A percentile compares a stretch with the other conserved stretches of the same genome.
phyloP scores from a whole-genome alignment of 2,113 vertebrate genomes.

The Eira barbara region DNA sequence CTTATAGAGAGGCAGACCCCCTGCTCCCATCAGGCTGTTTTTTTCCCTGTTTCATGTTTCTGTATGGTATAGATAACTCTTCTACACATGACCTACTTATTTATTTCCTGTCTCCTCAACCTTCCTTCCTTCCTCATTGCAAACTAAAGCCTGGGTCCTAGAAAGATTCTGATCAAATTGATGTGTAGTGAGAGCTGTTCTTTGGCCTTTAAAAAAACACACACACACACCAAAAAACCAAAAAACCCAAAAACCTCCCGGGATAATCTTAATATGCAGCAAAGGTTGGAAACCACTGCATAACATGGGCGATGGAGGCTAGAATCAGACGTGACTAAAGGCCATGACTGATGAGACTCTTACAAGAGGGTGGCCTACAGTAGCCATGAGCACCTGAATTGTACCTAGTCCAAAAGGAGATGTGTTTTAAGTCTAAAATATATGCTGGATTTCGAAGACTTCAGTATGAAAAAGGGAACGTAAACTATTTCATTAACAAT shows the following conservation, averaged over 20 bases:
- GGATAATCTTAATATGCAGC: not conserved
- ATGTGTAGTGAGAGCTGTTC: not conserved
- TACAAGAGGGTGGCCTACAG: not conserved
- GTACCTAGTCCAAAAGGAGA: not conserved
- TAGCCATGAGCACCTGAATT: not conserved
- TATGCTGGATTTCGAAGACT: not conserved
- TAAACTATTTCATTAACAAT: not conserved
- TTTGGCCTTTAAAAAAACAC: not conserved
- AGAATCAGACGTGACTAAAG: not conserved
- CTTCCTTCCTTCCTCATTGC: not conserved
- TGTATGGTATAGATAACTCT: not conserved
- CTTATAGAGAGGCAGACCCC: not conserved
- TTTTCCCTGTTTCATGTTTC: not conserved
- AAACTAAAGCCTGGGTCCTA: not conserved
- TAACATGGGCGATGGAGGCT: rapidly evolving
- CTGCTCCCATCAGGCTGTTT: no score
- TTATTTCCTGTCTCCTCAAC: not conserved
- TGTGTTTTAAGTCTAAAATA: not conserved
- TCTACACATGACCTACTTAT: not conserved
- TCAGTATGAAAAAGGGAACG: not conserved
- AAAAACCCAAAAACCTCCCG: no score
- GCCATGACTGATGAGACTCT: not conserved
- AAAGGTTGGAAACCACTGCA: not conserved
- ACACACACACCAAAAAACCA: no score
- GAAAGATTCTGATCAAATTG: not conserved